Percentiles rank a stretch among this genome's conserved stretches.
Evolutionary conservation across 2,113 vertebrate genomes (phyloP).

Genomic region (Bungarus multicinctus): DNA sequence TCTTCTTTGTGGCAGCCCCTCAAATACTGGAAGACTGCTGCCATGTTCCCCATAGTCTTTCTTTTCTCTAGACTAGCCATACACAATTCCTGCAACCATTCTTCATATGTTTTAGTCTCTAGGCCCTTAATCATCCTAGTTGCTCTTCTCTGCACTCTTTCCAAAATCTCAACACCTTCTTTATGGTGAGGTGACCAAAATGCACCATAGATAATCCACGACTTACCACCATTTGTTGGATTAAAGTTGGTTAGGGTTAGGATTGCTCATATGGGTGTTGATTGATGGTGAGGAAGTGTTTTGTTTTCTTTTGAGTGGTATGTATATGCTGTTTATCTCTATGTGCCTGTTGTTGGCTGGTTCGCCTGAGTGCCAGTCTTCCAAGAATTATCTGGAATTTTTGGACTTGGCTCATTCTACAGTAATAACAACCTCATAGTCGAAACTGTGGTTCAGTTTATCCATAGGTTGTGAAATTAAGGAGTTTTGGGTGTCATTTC

Average conservation of each 20-base stretch:
- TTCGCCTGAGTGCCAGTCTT: neutral
- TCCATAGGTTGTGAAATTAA: neutral
- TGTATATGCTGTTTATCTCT: neutral
- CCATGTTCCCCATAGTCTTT: neutral
- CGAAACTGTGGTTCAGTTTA: neutral
- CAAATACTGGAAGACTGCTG: neutral
- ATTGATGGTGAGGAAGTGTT: neutral
- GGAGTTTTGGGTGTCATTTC: neutral
- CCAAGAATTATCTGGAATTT: neutral
- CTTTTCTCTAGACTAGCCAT: too few relatives aligned
- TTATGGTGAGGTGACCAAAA: too few relatives aligned
- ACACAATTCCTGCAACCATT: neutral
- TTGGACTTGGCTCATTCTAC: neutral
- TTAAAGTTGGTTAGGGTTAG: neutral
- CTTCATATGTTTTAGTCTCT: neutral
- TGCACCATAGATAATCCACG: too few relatives aligned
- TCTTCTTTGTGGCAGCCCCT: neutral
- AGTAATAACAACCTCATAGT: neutral
- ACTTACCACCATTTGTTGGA: neutral
- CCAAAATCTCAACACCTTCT: too few relatives aligned
- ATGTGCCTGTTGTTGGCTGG: neutral
- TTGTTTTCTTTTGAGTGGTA: neutral
- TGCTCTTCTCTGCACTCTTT: too few relatives aligned
- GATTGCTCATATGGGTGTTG: neutral
- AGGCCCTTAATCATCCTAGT: neutral